These are phyloP conservation scores for Panthera uncia DNA, from an alignment of 2,113 vertebrate genomes.

Conservation along the genomic window DNA sequence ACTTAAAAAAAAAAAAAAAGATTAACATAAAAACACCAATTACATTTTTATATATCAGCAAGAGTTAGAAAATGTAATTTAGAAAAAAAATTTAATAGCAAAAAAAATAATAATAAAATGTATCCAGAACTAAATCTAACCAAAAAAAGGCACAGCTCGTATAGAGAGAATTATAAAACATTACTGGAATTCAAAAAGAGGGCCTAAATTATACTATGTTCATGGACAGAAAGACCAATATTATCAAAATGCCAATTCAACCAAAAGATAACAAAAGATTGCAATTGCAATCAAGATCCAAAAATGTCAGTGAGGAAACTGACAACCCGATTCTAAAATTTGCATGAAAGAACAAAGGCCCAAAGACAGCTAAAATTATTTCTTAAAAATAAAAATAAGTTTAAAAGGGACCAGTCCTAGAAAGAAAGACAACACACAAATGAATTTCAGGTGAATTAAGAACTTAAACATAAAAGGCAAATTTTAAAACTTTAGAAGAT, in stretches of 20 bases:
- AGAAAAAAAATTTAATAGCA: background rate
- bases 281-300: background rate
- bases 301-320: background rate
- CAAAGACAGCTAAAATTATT: background rate
- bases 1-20: background rate
- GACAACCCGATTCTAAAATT: background rate
- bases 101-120: background rate
- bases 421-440: background rate
- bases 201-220: background rate
- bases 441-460: background rate
- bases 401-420: background rate
- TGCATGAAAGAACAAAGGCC: background rate
- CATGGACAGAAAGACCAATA: background rate
- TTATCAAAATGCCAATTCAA: background rate
- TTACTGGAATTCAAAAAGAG: background rate
- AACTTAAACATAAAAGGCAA: background rate
- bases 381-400: background rate
- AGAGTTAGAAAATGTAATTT: background rate
- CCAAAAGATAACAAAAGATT: too few relatives aligned
- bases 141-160: background rate
- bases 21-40: background rate
- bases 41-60: background rate
- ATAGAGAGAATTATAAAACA: conserved; percentile 9
- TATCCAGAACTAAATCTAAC: conserved; percentile 1
- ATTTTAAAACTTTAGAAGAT: background rate